phyloP scores from a whole-genome alignment of 1,140 invertebrate genomes.

The Drosophila bifasciata region DNA sequence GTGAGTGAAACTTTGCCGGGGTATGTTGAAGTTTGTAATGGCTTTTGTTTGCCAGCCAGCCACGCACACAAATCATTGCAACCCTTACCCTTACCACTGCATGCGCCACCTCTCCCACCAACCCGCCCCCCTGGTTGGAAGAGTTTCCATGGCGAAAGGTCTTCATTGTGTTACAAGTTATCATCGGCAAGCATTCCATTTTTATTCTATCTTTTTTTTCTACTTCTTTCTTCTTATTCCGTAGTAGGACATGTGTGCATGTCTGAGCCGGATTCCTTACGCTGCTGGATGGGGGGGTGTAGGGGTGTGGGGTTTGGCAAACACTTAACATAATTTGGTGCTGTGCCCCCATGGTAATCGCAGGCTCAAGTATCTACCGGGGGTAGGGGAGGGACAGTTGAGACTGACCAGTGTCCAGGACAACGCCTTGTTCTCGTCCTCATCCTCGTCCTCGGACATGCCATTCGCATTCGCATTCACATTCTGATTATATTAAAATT shows the following conservation, averaged over 20 bases:
- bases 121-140: too few species aligned
- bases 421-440: too few species aligned
- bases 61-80: constrained; percentile 43
- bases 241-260: constrained; percentile 6
- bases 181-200: constrained; percentile 33
- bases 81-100: constrained; percentile 31
- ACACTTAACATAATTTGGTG: constrained; percentile 60
- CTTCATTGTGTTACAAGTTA: constrained; percentile 48
- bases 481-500: constrained; percentile 67
- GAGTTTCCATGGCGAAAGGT: constrained; percentile 50
- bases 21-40: constrained; percentile 57
- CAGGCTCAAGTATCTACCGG: background rate
- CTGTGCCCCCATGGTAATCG: constrained; percentile 49
- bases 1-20: constrained; percentile 26
- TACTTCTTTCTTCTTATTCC: constrained; percentile 6
- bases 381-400: too few species aligned
- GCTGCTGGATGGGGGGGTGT: background rate
- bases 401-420: constrained; percentile 67
- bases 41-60: constrained; percentile 70
- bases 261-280: constrained; percentile 10
- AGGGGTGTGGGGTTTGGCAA: constrained; percentile 9
- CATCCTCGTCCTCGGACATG: background rate
- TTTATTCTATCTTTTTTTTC: constrained; percentile 5
- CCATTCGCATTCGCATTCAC: background rate
- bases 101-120: too few species aligned